A percentile compares a stretch with the other conserved stretches of the same genome.
Evolutionary conservation across 2,888 invertebrate species (phyloP).

Genomic region (Cataglyphis cursor): DNA sequence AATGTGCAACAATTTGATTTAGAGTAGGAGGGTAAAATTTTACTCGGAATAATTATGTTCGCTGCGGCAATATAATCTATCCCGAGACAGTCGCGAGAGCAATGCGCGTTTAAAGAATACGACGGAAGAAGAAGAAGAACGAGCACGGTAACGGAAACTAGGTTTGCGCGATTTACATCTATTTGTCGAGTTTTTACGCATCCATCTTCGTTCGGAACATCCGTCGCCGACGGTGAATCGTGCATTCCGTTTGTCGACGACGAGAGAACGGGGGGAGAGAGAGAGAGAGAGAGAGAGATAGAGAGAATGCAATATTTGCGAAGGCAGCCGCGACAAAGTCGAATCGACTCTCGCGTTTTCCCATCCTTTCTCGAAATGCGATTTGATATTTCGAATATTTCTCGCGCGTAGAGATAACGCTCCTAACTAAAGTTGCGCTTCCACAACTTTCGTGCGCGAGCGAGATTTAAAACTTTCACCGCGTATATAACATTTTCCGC

Average conservation of each 20-base stretch:
- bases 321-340: constrained; percentile 35
- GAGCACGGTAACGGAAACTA: constrained; percentile 27
- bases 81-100: constrained; percentile 25
- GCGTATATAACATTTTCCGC: constrained; percentile 3
- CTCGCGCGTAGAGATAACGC: constrained; percentile 46
- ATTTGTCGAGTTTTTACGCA: constrained; percentile 43
- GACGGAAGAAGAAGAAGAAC: not conserved
- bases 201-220: constrained; percentile 65
- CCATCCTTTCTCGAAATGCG: constrained; percentile 43
- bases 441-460: constrained; percentile 28
- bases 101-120: constrained; percentile 27
- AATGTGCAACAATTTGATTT: constrained; percentile 19
- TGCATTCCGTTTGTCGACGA: constrained; percentile 32
- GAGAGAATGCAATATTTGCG: constrained; percentile 47
- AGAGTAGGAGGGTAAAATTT: not conserved
- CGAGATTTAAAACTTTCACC: constrained; percentile 30
- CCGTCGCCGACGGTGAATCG: constrained; percentile 57
- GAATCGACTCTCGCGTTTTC: constrained; percentile 26
- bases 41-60: constrained; percentile 8
- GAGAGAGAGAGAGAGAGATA: too few relatives aligned
- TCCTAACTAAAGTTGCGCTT: constrained; percentile 19
- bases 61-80: constrained; percentile 11
- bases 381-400: constrained; percentile 58
- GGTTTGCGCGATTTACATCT: constrained; percentile 56
- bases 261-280: not conserved